Conservation (phyloP, 2,888 invertebrate genomes). For the Melieria crassipennis region DNA sequence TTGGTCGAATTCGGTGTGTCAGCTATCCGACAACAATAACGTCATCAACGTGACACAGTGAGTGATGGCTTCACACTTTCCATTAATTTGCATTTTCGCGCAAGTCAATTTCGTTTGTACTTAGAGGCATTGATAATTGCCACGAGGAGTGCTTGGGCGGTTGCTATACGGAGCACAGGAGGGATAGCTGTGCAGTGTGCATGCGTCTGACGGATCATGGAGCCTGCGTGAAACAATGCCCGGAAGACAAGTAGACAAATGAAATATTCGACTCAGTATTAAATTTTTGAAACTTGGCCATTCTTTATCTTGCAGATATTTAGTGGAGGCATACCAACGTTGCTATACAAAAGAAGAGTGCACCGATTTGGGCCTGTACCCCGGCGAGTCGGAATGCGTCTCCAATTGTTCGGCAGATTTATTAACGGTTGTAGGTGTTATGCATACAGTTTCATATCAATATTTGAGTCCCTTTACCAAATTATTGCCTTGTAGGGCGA, state of each 20-base stretch:
- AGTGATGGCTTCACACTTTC: constrained; percentile 32
- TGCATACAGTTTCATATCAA: not conserved
- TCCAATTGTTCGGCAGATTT: constrained; percentile 51
- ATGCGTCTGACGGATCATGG: constrained; percentile 69
- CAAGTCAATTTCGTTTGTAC: not conserved
- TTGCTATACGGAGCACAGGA: constrained; percentile 67
- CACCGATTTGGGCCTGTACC: constrained; percentile 51
- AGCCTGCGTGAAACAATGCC: constrained; percentile 73
- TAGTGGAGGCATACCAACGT: constrained; percentile 60
- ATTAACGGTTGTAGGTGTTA: constrained; percentile 40
- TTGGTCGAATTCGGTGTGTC: constrained; percentile 60
- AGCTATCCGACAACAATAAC: constrained; percentile 59
- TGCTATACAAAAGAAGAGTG: constrained; percentile 81
- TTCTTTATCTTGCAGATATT: constrained; percentile 44
- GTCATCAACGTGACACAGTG: constrained; percentile 49
- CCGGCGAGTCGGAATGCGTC: constrained; percentile 46
- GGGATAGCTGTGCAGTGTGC: constrained; percentile 75
- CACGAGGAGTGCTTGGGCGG: constrained; percentile 83
- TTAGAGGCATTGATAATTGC: constrained; percentile 67
- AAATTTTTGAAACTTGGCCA: not conserved
- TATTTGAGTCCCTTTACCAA: not conserved
- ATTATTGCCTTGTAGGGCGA: not conserved
- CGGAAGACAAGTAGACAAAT: constrained; percentile 69
- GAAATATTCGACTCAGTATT: constrained; percentile 10
- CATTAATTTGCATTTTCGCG: not conserved